Evolutionary conservation across 2,888 invertebrate species (phyloP).

Genomic region (Meliscaeva auricollis): DNA sequence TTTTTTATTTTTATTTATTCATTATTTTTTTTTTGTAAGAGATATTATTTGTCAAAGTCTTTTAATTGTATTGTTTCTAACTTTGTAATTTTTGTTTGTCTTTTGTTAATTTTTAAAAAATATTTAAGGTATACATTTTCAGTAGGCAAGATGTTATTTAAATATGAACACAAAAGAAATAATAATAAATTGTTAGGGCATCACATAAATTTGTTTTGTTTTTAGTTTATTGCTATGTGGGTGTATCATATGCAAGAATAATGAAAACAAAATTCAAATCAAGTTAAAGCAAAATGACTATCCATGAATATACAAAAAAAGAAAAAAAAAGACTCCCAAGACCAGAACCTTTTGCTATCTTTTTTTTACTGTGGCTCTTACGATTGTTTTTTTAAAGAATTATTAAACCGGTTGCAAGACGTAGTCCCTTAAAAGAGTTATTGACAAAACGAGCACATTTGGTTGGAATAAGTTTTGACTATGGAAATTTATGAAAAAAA

Average conservation of each 20-base stretch:
- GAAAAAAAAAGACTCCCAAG: background rate
- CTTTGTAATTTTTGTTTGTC: constrained; percentile 18
- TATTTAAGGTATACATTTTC: constrained; percentile 15
- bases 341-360: constrained; percentile 4
- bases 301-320: background rate
- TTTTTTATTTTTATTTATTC: constrained; percentile 5
- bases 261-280: constrained; percentile 18
- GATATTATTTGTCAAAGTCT: constrained; percentile 74
- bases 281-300: constrained; percentile 13
- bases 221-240: background rate
- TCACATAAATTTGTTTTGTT: background rate
- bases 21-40: constrained; percentile 26
- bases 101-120: constrained; percentile 19
- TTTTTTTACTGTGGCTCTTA: background rate
- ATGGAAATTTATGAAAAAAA: background rate
- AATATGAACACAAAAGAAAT: background rate
- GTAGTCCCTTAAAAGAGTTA: background rate
- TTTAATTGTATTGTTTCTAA: constrained; percentile 39
- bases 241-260: constrained; percentile 11
- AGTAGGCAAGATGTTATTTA: constrained; percentile 32
- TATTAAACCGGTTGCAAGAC: constrained; percentile 1
- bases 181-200: constrained; percentile 17
- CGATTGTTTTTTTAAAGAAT: background rate
- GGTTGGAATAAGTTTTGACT: background rate
- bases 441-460: background rate